Base-by-base conservation (phyloP, 37 sponge, comb jelly and placozoan genomes). In the Cliona cf. orientalis region DNA sequence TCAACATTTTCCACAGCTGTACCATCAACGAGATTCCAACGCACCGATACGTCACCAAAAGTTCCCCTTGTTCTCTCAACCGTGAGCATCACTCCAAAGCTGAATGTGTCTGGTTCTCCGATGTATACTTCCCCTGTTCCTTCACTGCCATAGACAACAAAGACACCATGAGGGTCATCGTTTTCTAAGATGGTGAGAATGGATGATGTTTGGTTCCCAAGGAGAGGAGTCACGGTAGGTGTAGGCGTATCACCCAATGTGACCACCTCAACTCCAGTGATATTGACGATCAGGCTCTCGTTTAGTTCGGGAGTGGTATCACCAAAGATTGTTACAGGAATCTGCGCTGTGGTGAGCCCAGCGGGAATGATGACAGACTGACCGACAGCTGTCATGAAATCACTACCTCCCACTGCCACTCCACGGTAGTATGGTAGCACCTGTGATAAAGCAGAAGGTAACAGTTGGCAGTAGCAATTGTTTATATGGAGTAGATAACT, bases 241-340 rank as follows among this genome's bases (percentile, higher is more conserved):
- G 31, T 17, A 26, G 46, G 29, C 17, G 80, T 19, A 22, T 17
- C 56, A 23, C 56, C 36, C 11, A 3, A 1, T 5, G 29, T 28
- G 22, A 38, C 34, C 17, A 87, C 74, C 72, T 80, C 45, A 12
- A 95, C 95, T 1, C 69, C 31, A 38, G 35, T 45, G 37, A 95
- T 78, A 5, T 7, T 40, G 26, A 95, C 75, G 12, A 62, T 39
- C 35, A 95, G 88, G 19, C 68, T 79, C 59, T 95, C 97, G n/a
- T 80, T 79, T 7, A 96, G 83, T 69, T 96, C 97, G 38, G 97
- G 89, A 2, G 61, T 36, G 34, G 42, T 66, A 79, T 96, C 93
- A 25, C 79, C 80, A 2, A 80, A 28, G 11, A 93, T 80, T 36
- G 78, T 61, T 25, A 92, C 81, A 2, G 80, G 71, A 17, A 96